Base-by-base conservation (phyloP, 2,888 invertebrate species). In the Amiota communis region DNA sequence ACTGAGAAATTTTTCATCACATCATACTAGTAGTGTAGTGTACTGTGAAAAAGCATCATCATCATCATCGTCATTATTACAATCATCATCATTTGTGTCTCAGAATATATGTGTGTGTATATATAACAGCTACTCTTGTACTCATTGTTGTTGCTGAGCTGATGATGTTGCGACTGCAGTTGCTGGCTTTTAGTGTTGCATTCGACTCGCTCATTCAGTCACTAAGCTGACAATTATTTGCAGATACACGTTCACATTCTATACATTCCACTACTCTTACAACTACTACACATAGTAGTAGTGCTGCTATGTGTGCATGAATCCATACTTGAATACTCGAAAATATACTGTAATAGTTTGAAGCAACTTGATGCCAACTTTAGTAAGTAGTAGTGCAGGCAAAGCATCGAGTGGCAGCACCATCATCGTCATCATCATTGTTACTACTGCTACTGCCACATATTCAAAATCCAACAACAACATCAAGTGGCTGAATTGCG, bases 201-300 rank as follows among this genome's bases (percentile, higher is more conserved):
- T 79, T 65, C 65, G 65, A 15, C 49, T 51, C 63, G 23, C 53
- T 59, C 82, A 81, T 79, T 80, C 82, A 78, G 80, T 79, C 61
- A 71, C 76, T 86, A 84, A 86, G 85, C 85, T 84, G 86, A 86
- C 82, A 86, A 86, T 84, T 86, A 86, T 84, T 84, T 84, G 85
- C 83, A 86, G 86, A 85, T 85, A 82, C 82, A 79, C 36, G 36
- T 36, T 36, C 36, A 36, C 36, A 36, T 36, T 36, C 36, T 36
- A 36, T 6, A 36, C 36, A 36, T 6, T 36, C 36, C 17, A 59
- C 11, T 23, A 23, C 17, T 59, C 23, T 23, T 20, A 59, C 59
- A 59, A 59, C 11, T 23, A 17, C 17, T 17, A 10, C 59, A 2
- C 1, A 1, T 23, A 23, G 23, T 23, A 23, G 23, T 23, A 23